These are phyloP conservation scores for Therioaphis trifolii DNA, from an alignment of 2,888 invertebrate species.

Conservation along the genomic window DNA sequence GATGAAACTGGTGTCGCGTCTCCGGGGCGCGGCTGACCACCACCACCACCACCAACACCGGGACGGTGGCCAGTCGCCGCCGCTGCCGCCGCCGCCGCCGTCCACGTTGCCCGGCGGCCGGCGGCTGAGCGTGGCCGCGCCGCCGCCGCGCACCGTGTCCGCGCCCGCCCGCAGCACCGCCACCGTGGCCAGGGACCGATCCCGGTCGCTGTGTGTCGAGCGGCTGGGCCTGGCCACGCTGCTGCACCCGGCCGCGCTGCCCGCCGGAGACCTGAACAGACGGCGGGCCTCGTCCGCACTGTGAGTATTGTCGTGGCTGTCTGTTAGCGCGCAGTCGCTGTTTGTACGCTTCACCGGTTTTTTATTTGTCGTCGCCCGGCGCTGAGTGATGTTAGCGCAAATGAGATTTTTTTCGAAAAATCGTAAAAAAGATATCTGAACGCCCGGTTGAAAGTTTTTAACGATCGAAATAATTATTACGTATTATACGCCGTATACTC, in stretches of 20 bases:
- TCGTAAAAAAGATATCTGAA: too few relatives aligned
- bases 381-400: too few relatives aligned
- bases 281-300: conserved; percentile 68
- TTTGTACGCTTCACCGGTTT: background rate
- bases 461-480: too few relatives aligned
- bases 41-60: too few relatives aligned
- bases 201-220: conserved; percentile 69
- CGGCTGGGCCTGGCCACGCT: conserved; percentile 66
- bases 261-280: conserved; percentile 66
- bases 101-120: conserved; percentile 52
- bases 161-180: background rate
- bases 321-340: too few relatives aligned
- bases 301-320: conserved; percentile 66
- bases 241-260: conserved; percentile 67
- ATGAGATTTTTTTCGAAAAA: too few relatives aligned
- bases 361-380: background rate
- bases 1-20: conserved; percentile 64
- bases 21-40: conserved; percentile 61
- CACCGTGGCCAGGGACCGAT: conserved; percentile 67
- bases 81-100: conserved; percentile 17
- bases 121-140: conserved; percentile 57
- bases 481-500: too few relatives aligned
- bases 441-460: too few relatives aligned
- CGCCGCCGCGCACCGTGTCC: conserved; percentile 7
- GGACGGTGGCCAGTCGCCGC: conserved; percentile 24